Evolutionary conservation across 2,888 invertebrate genomes (phyloP), one percentile per base, ranked within the genome.

Genomic region (Eupithecia dodoneata): DNA sequence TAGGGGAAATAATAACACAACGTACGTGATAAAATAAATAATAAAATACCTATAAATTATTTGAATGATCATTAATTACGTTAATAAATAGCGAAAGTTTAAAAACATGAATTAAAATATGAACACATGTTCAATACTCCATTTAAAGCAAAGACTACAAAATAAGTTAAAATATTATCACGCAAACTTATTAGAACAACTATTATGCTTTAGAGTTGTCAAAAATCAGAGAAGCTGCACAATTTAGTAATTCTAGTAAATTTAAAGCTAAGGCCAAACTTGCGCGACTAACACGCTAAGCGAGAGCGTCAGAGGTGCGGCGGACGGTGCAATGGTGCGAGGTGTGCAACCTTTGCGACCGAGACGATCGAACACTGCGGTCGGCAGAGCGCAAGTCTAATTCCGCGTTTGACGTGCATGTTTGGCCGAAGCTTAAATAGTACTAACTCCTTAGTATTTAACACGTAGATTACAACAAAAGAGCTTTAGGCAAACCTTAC

Each of bases 111-210:
- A 59, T n/a, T 59, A 18, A 9, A 18, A 59, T 59, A 3, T 63
- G 12, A 63, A 63, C 63, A 63, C 18, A 63, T 63, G 30, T 63
- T 63, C n/a, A 10, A 59, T 9, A n/a, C 55, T 59, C n/a, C 18
- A 63, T 63, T 63, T 30, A 63, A 63, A 63, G 55, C 55, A 59
- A 63, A 30, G 30, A 63, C 30, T 63, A 63, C 9, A 59, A 63
- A 63, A 30, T 63, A 63, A 63, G 10, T 63, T 63, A 63, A 18
- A 63, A 12, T 63, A 63, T 63, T 63, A 63, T 63, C 63, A 63
- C 63, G 63, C 63, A 63, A 63, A 63, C 63, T 30, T 59, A 59
- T 63, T 63, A 63, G 63, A 63, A 63, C 59, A 63, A 63, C 30
- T 63, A 63, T 63, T 63, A 63, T 63, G 63, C 63, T 63, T 18